Evolutionary conservation across 2,113 vertebrate genomes (phyloP), one percentile per base, ranked within the genome.

Genomic region (Glaucidium brasilianum): DNA sequence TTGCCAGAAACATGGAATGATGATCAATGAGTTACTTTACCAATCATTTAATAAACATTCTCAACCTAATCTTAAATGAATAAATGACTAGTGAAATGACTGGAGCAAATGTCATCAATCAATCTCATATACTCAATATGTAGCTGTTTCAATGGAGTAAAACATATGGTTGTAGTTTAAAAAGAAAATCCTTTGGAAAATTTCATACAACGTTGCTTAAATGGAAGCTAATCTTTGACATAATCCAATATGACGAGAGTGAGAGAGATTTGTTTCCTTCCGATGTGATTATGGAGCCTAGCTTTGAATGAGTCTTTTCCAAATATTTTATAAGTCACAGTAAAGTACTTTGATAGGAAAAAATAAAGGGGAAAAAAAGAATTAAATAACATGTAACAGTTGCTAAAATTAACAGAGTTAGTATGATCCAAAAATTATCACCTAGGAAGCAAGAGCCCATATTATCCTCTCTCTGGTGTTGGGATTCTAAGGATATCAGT

Each of bases 161-260:
- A 96, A 97, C 97, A 97, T 97, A 94, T 98, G 97, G 96, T 97
- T 97, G 91, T 97, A 95, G 97, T 98, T 98, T 98, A 94, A 95
- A 94, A 91, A 71, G 90, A 98, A 97, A 97, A 97, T 97, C 97
- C 88, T 96, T 96, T 81, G 75, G 94, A 97, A 97, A 98, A 97
- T 91, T 92, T 92, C 6, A 0, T 90, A 90, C 80, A 83, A 66
- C 2, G 0, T 85, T 93, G 88, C 90, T 95, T 95, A 95, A 97
- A 96, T 97, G 10, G 83, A 93, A 96, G 77, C 80, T 97, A 97
- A 98, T 97, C 90, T 97, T 96, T 98, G 95, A 97, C 97, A 98
- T 97, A 97, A 97, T 97, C 96, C 96, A 95, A 96, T 96, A 95
- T 92, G 88, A 94, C 94, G 68, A 95, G 85, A 95, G 92, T 97